Evolutionary conservation across 2,113 vertebrate genomes (phyloP).

Genomic region (Myotis brandtii): DNA sequence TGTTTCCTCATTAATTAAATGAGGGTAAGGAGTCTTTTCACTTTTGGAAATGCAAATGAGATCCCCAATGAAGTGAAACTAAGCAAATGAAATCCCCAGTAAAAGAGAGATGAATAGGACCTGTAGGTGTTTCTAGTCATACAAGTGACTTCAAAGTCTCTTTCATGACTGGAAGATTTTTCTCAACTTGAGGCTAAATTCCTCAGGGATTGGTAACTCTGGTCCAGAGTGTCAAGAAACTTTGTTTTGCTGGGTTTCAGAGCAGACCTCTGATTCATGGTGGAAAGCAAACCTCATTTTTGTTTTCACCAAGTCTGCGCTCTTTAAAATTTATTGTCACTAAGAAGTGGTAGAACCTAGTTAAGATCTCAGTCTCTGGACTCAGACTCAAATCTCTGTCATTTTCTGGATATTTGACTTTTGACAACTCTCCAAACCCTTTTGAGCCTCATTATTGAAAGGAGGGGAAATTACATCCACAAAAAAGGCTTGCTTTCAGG

Average conservation of each 20-base stretch:
- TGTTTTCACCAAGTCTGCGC: background rate
- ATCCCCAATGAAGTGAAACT: background rate
- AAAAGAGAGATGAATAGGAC: background rate
- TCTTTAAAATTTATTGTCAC: background rate
- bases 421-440: background rate
- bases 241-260: background rate
- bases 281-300: background rate
- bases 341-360: background rate
- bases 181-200: background rate
- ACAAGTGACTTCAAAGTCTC: background rate
- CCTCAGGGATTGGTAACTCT: background rate
- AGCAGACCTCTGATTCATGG: background rate
- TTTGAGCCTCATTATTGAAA: background rate
- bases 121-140: background rate
- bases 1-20: conserved; percentile 22
- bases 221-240: background rate
- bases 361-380: background rate
- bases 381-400: background rate
- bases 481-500: background rate
- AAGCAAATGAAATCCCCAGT: background rate
- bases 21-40: background rate
- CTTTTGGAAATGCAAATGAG: background rate
- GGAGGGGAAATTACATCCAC: background rate
- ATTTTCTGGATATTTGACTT: background rate
- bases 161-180: background rate